Percentiles rank a stretch among this genome's conserved stretches.
These are phyloP conservation scores for Dendrolimus pini DNA, from an alignment of 2,888 invertebrate species.

Conservation along the genomic window DNA sequence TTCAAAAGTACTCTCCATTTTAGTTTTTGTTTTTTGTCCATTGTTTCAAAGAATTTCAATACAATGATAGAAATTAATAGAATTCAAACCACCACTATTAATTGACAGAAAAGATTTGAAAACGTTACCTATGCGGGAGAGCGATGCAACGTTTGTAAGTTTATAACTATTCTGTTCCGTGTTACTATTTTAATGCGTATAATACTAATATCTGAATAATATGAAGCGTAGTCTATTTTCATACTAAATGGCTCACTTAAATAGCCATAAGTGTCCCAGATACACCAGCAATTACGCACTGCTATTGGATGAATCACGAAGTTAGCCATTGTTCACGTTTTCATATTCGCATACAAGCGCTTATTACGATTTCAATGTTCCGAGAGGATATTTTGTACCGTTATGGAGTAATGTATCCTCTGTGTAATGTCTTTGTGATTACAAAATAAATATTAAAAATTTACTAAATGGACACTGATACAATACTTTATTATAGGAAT, in stretches of 20 bases:
- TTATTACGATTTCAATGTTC: too few relatives aligned
- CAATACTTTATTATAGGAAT: too few relatives aligned
- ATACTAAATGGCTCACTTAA: slow-evolving; percentile 38
- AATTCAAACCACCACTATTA: too few relatives aligned
- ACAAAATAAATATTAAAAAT: too few relatives aligned
- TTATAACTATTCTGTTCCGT: slow-evolving; percentile 8
- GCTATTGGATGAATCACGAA: slow-evolving; percentile 44
- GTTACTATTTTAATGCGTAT: slow-evolving; percentile 27
- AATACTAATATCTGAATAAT: slow-evolving; percentile 16
- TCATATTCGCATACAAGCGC: neutral
- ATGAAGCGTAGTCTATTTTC: slow-evolving; percentile 3
- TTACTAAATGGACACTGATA: too few relatives aligned
- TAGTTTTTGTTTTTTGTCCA: slow-evolving; percentile 4
- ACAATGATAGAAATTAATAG: neutral
- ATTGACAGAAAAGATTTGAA: slow-evolving; percentile 13
- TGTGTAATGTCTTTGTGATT: too few relatives aligned
- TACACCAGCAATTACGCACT: slow-evolving; percentile 33
- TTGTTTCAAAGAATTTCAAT: neutral
- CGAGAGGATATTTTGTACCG: too few relatives aligned
- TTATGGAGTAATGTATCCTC: too few relatives aligned
- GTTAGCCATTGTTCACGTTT: slow-evolving; percentile 34
- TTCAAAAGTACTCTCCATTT: too few relatives aligned
- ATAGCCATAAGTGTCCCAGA: slow-evolving; percentile 31
- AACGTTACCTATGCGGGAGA: slow-evolving; percentile 51
- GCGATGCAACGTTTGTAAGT: slow-evolving; percentile 21